Base-by-base conservation (phyloP, 2,888 invertebrate genomes). In the Drosophila setosimentum region DNA sequence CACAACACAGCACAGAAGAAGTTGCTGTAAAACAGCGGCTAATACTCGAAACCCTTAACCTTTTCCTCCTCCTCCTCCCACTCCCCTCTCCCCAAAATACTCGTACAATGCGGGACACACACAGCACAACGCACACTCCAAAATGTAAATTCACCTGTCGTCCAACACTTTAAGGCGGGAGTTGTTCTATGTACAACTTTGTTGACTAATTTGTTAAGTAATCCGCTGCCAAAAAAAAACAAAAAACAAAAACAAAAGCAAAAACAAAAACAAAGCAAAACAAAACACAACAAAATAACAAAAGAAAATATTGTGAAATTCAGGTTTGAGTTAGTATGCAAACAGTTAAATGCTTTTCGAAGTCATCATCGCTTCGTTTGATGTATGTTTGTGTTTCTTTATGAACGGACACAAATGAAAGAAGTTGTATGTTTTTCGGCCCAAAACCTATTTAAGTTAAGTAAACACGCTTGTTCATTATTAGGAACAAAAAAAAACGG, bases 191-290 rank as follows among this genome's bases (percentile, higher is more conserved):
- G 83, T 76, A 80, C 82, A 82, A 84, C 88, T 78, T 86, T 91
- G 91, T 91, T 88, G 89, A 90, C 83, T 90, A 91, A 82, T 89
- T 88, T 85, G 82, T 88, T 88, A 88, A 88, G 88, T 78, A 78
- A 82, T 76, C 73, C 72, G 71, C 89, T 79, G 76, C 88, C 79
- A 87, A 89, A 89, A 78, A 80, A 32, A 37, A 33, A 24, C 27
- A 64, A 59, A 51, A 63, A 24, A 65, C 33, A 48, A 50, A 49
- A 60, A 53, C 49, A 58, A 33, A 33, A 4, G 2, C 33, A 13
- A 70, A 59, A 68, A 51, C 49, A 65, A 62, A 33, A 33, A 33
- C 33, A 69, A 33, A 33, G 13, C 33, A 69, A 59, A 68, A 57
- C 48, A 65, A 64, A 57, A 61, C 30, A 66, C 42, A 55, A 42